phyloP scores from a whole-genome alignment of 2,888 invertebrate species.

The Graphium colonna region DNA sequence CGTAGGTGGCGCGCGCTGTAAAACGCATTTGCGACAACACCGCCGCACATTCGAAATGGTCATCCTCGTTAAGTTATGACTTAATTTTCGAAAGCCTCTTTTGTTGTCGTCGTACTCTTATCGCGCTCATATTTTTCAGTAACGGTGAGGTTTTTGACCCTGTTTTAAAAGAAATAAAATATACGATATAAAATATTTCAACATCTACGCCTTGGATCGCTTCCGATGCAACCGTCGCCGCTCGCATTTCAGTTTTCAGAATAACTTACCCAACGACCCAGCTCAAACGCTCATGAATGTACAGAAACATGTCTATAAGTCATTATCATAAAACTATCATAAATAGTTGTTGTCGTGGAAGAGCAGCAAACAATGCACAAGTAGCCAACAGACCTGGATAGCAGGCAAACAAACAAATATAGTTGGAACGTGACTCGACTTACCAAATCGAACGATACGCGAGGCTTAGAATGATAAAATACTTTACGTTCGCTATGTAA shows the following conservation, averaged over 20 bases:
- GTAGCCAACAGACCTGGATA: conserved; percentile 46
- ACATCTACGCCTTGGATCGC: too few relatives aligned
- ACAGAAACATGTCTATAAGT: conserved; percentile 49
- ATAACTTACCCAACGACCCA: neutral
- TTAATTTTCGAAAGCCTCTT: conserved; percentile 65
- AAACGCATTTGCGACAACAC: conserved; percentile 50
- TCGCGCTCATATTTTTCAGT: conserved; percentile 51
- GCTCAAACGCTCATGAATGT: conserved; percentile 58
- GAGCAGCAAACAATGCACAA: conserved; percentile 50
- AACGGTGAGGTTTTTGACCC: conserved; percentile 52
- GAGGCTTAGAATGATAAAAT: conserved; percentile 67
- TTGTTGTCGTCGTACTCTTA: conserved; percentile 48
- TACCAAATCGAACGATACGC: conserved; percentile 73
- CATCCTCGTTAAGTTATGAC: conserved; percentile 71
- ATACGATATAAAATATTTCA: neutral
- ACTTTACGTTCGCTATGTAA: conserved; percentile 49
- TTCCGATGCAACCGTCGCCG: conserved; percentile 7
- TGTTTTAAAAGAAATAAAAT: conserved; percentile 36
- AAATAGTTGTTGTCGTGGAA: conserved; percentile 57
- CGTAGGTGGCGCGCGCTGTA: conserved; percentile 67
- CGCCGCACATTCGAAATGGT: conserved; percentile 59
- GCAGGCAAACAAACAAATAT: conserved; percentile 59
- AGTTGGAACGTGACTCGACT: conserved; percentile 70
- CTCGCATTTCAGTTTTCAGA: neutral
- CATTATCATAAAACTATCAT: conserved; percentile 59